Evolutionary conservation across 2,113 vertebrate genomes (phyloP).

Genomic region (Aldabrachelys gigantea): DNA sequence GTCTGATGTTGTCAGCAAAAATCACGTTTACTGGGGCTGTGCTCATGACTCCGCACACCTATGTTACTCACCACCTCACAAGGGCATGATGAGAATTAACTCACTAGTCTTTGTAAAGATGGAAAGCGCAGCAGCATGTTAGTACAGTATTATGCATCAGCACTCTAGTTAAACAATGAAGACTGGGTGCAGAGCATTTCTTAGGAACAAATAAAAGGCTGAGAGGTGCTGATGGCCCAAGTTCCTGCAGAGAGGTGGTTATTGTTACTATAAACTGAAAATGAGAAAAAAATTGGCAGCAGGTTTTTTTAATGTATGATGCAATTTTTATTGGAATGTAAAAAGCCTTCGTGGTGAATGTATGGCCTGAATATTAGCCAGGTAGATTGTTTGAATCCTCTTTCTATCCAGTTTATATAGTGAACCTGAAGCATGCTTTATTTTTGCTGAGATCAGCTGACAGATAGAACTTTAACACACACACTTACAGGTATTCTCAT

Average conservation of each 20-base stretch:
- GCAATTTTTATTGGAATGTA: neutral
- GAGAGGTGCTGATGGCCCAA: neutral
- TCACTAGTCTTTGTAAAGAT: neutral
- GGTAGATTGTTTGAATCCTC: slow-evolving; percentile 33
- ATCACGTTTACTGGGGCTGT: neutral
- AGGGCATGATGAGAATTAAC: neutral
- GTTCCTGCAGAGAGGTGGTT: neutral
- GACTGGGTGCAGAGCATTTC: neutral
- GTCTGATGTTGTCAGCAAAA: slow-evolving; percentile 12
- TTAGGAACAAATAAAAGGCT: neutral
- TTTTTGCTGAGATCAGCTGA: neutral
- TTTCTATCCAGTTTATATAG: neutral
- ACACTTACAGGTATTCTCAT: neutral
- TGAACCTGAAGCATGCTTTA: neutral
- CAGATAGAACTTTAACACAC: neutral
- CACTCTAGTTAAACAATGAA: neutral
- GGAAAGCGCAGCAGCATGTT: neutral
- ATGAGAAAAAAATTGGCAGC: neutral
- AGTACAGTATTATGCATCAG: neutral
- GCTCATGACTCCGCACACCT: rapidly evolving
- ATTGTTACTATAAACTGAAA: neutral
- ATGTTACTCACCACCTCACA: slow-evolving; percentile 5
- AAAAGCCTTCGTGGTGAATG: neutral
- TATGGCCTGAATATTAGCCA: neutral
- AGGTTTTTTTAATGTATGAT: neutral